Percentiles rank a stretch among this genome's conserved stretches.
Evolutionary conservation across 2,797 vertebrate genomes (phyloP).

Genomic region (Neosilurus mollespiculum): DNA sequence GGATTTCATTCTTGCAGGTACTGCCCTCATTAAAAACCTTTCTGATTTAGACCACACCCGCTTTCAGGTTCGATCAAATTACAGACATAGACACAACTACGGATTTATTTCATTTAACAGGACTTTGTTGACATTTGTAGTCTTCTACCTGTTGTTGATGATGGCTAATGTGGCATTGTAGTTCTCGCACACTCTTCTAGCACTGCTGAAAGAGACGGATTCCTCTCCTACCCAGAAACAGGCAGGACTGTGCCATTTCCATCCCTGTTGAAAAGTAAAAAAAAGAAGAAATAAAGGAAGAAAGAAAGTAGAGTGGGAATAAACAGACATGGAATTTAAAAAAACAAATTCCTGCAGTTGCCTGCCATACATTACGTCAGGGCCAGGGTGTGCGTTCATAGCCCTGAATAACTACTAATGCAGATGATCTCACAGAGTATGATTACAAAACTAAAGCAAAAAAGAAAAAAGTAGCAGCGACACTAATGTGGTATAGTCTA

Average conservation of each 20-base stretch:
- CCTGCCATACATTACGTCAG: constrained; percentile 30
- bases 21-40: not conserved
- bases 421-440: constrained; percentile 3
- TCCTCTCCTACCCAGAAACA: constrained; percentile 94
- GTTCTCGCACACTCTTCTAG: constrained; percentile 79
- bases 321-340: constrained; percentile 42
- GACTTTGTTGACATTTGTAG: not conserved
- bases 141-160: constrained; percentile 85
- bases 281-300: not conserved
- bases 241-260: constrained; percentile 94
- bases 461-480: not conserved
- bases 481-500: not conserved
- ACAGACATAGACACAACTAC: not conserved
- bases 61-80: not conserved
- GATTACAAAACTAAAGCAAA: constrained; percentile 7
- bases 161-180: constrained; percentile 80
- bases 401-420: constrained; percentile 11
- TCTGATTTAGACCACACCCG: not conserved
- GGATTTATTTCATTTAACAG: not conserved
- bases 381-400: constrained; percentile 13
- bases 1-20: not conserved
- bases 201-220: constrained; percentile 78
- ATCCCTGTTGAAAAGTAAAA: constrained; percentile 75
- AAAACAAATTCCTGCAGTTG: constrained; percentile 57
- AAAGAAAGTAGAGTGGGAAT: not conserved